Evolutionary conservation across 2,888 invertebrate species (phyloP).

Genomic region (Saturnia pavonia): DNA sequence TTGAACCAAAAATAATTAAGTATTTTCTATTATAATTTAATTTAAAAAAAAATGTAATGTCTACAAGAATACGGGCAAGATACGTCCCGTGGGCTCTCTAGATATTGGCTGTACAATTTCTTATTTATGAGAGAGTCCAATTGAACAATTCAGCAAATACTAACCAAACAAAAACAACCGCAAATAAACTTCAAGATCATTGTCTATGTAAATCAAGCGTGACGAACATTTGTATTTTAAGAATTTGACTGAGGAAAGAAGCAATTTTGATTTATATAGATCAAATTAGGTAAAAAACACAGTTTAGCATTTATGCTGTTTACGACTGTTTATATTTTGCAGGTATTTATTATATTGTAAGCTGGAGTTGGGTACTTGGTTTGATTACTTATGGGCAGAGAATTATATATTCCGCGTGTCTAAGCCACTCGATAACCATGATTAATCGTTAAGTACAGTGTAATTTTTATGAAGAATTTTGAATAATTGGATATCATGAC

Average conservation of each 20-base stretch:
- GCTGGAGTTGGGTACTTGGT: not conserved
- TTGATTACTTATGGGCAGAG: not conserved
- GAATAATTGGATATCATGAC: not conserved
- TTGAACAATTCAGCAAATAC: not conserved
- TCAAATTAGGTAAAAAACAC: not conserved
- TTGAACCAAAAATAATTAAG: not conserved
- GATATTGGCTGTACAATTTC: not conserved
- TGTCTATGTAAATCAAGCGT: not conserved
- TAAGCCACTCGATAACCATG: too few relatives aligned
- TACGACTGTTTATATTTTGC: not conserved
- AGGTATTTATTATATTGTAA: not conserved
- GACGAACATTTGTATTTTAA: not conserved
- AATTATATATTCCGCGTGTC: too few relatives aligned
- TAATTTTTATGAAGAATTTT: too few relatives aligned
- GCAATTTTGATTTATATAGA: not conserved
- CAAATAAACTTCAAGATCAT: slow-evolving; percentile 1
- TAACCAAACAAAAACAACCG: not conserved
- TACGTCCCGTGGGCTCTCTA: not conserved
- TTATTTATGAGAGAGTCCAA: not conserved
- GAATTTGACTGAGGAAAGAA: not conserved
- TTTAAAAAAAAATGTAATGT: too few relatives aligned
- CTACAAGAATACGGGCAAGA: not conserved
- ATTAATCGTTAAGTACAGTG: too few relatives aligned
- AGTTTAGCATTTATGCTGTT: not conserved
- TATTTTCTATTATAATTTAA: not conserved